phyloP scores from a whole-genome alignment of 1,140 invertebrate genomes.

The Drosophila kikkawai region DNA sequence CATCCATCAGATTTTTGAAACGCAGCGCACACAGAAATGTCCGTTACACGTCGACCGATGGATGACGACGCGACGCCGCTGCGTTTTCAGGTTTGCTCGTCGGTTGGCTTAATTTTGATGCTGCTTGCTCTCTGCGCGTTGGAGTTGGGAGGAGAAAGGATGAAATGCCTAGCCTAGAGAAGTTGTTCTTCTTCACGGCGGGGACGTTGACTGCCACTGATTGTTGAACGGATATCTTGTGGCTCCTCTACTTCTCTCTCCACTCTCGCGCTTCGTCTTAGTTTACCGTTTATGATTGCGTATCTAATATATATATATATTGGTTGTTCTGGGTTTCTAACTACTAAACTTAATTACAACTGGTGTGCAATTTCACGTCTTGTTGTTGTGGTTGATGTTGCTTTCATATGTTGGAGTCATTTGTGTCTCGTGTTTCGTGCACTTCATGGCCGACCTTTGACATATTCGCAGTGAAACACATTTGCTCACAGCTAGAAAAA shows the following conservation, averaged over 20 bases:
- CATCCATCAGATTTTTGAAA: slow-evolving; percentile 85
- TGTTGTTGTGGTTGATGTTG: slow-evolving; percentile 33
- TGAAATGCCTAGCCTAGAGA: not conserved
- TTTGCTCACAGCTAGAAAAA: slow-evolving; percentile 69
- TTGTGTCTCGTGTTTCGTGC: slow-evolving; percentile 61
- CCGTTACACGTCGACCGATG: slow-evolving; percentile 70
- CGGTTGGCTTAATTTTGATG: slow-evolving; percentile 81
- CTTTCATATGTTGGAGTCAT: slow-evolving; percentile 49
- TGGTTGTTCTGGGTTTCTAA: slow-evolving; percentile 56
- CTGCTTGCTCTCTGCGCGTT: slow-evolving; percentile 70
- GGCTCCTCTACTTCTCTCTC: slow-evolving; percentile 2
- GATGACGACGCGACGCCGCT: slow-evolving; percentile 71
- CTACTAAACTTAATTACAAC: slow-evolving; percentile 81
- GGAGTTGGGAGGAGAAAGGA: not conserved
- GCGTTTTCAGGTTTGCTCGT: slow-evolving; percentile 66
- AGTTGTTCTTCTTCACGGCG: slow-evolving; percentile 20
- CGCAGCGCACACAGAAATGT: slow-evolving; percentile 77
- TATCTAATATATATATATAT: slow-evolving; percentile 24
- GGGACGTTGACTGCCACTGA: slow-evolving; percentile 14
- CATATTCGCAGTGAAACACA: slow-evolving; percentile 80
- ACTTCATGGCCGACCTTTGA: slow-evolving; percentile 82
- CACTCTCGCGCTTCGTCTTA: slow-evolving; percentile 9
- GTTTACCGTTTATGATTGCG: slow-evolving; percentile 17
- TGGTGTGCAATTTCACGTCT: slow-evolving; percentile 73
- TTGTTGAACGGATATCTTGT: not conserved